Evolutionary conservation across 2,797 vertebrate genomes (phyloP), one percentile per base, ranked within the genome.

Genomic region (Myotis myotis): DNA sequence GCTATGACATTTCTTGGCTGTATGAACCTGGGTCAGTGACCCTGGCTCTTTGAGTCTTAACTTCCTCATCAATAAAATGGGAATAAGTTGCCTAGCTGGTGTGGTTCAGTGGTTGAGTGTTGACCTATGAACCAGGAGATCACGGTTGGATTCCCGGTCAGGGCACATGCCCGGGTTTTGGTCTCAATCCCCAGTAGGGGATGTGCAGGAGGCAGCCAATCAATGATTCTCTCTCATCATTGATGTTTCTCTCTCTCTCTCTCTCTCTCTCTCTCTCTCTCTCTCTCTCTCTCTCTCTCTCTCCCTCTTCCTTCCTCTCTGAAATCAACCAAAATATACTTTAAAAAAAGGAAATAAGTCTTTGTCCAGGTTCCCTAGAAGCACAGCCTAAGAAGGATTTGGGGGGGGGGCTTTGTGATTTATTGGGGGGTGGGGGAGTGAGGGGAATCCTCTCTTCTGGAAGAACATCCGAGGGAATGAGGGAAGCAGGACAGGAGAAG

Each of bases 331-430:
- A 60, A 13, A 60, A 60, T 12, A 60, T 60, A 60, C 25, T 60
- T 60, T 6, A 5, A 60, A 33, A 76, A 76, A 44, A 5, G 36
- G 66, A 53, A 28, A 4, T 53, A 23, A 49, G 23, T 19, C 25
- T 92, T 44, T 6, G 11, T 19, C 60, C 2, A 8, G 28, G 68
- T 72, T 62, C 71, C 81, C 22, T 22, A 38, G 55, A 78, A 55
- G 66, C 33, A 22, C 68, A 85, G 44, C 28, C 68, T 38, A 74
- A 76, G 51, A 57, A 66, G 49, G 44, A 38, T 60, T 75, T 20
- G 17, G 4, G 9, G 15, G 30, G 17, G 4, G 9, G 15, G 30
- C 20, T 4, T 0, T 0, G 0, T 38, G 72, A 47, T 8, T 57
- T 74, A 41, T 15, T 1, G 5, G 57, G 33, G 53, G 30, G 2